Conservation (phyloP, 2,888 invertebrate species). For the Nephrocerus scutellatus region DNA sequence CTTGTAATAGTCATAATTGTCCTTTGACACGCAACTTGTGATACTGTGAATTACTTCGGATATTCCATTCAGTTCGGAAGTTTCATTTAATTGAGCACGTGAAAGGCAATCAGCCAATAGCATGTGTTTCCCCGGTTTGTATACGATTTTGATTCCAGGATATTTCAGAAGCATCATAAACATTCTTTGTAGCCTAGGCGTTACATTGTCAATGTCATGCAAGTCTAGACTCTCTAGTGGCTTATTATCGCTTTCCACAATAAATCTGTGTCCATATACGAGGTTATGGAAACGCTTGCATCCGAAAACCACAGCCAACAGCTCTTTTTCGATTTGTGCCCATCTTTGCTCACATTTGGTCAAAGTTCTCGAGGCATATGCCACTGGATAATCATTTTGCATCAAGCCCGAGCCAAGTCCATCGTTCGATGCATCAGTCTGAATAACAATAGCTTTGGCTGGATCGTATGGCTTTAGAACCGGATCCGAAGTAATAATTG, state of each 20-base stretch:
- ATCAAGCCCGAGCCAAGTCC: no score
- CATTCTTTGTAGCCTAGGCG: constrained; percentile 2
- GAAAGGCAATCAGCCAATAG: constrained; percentile 9
- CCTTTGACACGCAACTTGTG: constrained; percentile 14
- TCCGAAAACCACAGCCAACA: constrained; percentile 5
- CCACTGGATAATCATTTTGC: no score
- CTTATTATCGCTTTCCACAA: constrained; percentile 27
- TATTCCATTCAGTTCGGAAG: no score
- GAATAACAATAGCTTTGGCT: no score
- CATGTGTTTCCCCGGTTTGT: constrained; percentile 10
- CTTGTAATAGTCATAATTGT: constrained; percentile 14
- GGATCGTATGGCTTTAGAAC: no score
- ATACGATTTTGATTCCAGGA: constrained; percentile 10
- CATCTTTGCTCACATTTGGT: constrained; percentile 4
- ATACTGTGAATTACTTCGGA: no score
- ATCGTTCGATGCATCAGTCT: no score
- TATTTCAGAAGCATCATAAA: constrained; percentile 8
- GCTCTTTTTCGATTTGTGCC: constrained; percentile 13
- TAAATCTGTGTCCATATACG: no score
- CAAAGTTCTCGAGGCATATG: no score
- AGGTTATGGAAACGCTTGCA: constrained; percentile 1
- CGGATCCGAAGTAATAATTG: constrained; percentile 4
- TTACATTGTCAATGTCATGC: constrained; percentile 16
- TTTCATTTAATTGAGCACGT: no score
- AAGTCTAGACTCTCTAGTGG: constrained; percentile 35